phyloP scores from a whole-genome alignment of 2,113 vertebrate species.

The Ptilorrhoa leucosticta region DNA sequence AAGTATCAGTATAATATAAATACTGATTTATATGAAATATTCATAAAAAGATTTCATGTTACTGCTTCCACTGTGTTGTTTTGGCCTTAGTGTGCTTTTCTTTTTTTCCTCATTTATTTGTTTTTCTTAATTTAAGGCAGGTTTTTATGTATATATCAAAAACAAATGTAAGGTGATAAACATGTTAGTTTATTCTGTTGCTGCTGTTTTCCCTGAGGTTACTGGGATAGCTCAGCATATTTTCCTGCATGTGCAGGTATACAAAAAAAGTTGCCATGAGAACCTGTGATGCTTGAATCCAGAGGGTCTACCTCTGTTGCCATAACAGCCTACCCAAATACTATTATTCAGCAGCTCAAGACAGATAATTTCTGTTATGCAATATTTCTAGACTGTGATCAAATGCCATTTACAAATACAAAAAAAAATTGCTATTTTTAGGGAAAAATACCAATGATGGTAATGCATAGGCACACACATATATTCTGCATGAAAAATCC shows the following conservation, averaged over 20 bases:
- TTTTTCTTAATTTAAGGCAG: neutral
- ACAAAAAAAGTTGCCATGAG: neutral
- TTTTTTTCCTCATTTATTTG: neutral
- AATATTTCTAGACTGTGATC: neutral
- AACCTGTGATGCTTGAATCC: neutral
- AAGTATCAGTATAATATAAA: neutral
- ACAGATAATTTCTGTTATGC: neutral
- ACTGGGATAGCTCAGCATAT: neutral
- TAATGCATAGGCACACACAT: neutral
- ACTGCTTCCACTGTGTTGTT: neutral
- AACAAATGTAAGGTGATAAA: neutral
- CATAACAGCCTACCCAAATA: neutral
- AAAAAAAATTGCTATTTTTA: neutral
- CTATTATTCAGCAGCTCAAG: neutral
- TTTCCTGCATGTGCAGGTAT: neutral
- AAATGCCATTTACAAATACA: neutral
- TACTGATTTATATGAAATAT: neutral
- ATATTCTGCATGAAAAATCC: neutral
- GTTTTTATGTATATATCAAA: neutral
- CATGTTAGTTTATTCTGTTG: neutral
- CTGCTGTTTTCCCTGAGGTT: neutral
- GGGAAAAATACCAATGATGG: neutral
- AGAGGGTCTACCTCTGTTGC: neutral
- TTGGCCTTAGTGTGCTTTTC: neutral
- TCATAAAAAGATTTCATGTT: neutral